Conservation (phyloP, 1,140 invertebrate species). For the Bradysia coprophila region DNA sequence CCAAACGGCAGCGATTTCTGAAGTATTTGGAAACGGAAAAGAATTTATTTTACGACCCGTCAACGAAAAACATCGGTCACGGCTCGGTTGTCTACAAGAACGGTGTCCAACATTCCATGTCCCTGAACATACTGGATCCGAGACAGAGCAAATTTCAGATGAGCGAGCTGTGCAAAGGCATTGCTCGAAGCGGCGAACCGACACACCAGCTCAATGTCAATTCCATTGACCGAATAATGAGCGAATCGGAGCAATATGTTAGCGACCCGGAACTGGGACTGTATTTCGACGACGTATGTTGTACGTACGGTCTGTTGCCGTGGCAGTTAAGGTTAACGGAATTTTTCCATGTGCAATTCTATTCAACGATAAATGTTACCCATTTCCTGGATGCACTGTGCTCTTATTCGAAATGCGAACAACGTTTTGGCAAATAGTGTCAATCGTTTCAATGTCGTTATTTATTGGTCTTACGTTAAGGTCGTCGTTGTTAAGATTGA, state of each 20-base stretch:
- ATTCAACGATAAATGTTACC: slow-evolving; percentile 29
- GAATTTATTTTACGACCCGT: no score
- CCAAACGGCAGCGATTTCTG: not conserved
- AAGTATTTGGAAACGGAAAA: not conserved
- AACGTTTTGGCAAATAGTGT: slow-evolving; percentile 43
- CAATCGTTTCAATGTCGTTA: no score
- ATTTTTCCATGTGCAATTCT: slow-evolving; percentile 37
- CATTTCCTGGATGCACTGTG: slow-evolving; percentile 34
- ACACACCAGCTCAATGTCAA: not conserved
- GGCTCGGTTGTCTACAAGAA: not conserved
- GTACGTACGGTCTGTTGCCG: slow-evolving; percentile 39
- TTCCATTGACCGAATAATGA: not conserved
- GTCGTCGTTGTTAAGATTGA: no score
- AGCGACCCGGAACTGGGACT: slow-evolving; percentile 47
- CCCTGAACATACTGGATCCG: not conserved
- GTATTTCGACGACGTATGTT: slow-evolving; percentile 34
- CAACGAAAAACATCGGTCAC: not conserved
- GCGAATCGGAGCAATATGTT: slow-evolving; percentile 13
- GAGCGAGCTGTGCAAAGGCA: not conserved
- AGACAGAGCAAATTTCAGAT: not conserved
- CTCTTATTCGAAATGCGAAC: slow-evolving; percentile 40
- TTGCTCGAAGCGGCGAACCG: not conserved
- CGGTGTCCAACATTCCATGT: not conserved
- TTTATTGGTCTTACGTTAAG: no score
- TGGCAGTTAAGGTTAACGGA: slow-evolving; percentile 53